Conservation (phyloP, 2,888 invertebrate species). For the Biston stratarius region DNA sequence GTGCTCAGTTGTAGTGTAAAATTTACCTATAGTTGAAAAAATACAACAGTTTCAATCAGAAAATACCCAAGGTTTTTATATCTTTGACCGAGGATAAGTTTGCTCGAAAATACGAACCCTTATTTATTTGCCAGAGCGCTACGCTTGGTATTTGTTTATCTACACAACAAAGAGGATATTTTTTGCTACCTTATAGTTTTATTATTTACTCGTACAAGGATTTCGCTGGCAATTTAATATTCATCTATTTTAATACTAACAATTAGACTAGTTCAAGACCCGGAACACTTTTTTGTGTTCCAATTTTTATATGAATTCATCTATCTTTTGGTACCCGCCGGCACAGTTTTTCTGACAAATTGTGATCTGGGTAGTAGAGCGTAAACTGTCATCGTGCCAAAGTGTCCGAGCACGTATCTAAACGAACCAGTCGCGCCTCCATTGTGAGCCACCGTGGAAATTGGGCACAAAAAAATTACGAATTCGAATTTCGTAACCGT, state of each 20-base stretch:
- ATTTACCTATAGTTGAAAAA: no score
- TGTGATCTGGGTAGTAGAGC: constrained; percentile 47
- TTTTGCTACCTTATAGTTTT: no score
- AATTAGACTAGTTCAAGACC: constrained; percentile 4
- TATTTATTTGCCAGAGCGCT: not conserved
- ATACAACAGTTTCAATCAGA: no score
- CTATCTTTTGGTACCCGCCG: constrained; percentile 10
- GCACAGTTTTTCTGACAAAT: constrained; percentile 28
- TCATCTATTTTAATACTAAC: not conserved
- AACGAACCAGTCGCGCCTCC: constrained; percentile 44
- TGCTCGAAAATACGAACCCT: no score
- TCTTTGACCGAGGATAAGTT: no score
- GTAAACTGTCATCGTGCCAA: constrained; percentile 51
- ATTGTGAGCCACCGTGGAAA: constrained; percentile 67
- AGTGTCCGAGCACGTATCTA: constrained; percentile 53
- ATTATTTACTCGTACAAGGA: not conserved
- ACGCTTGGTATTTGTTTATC: not conserved
- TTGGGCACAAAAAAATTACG: constrained; percentile 45
- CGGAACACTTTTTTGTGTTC: constrained; percentile 19
- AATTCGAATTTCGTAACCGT: constrained; percentile 65
- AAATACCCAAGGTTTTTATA: no score
- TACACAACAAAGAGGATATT: no score
- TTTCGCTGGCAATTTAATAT: not conserved
- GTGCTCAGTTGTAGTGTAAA: no score
- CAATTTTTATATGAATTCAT: constrained; percentile 25